Evolutionary conservation across 2,888 invertebrate species (phyloP).

Genomic region (Leucophora obtusa): DNA sequence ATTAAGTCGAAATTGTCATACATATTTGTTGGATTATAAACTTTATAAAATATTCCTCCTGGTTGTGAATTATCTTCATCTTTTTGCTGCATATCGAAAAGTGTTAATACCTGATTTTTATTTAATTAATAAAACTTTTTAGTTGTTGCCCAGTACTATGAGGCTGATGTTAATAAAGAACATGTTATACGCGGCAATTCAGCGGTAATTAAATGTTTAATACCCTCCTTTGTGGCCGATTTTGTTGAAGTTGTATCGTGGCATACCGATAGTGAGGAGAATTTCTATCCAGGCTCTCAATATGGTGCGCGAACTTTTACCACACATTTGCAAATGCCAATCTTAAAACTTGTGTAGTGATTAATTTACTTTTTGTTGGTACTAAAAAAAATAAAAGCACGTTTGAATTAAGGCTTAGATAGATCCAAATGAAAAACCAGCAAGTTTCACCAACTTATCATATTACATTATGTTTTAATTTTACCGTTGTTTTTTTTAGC

Average conservation of each 20-base stretch:
- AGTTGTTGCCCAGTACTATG: conserved; percentile 94
- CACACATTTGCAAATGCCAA: conserved; percentile 18
- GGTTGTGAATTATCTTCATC: background rate
- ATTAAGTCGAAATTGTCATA: conserved; percentile 35
- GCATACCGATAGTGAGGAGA: conserved; percentile 85
- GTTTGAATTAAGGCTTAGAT: conserved; percentile 29
- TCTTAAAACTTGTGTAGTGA: conserved; percentile 32
- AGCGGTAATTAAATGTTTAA: conserved; percentile 92
- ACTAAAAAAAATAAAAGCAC: conserved; percentile 55
- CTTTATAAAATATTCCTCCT: background rate
- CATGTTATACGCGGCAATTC: conserved; percentile 93
- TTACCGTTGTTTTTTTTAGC: background rate
- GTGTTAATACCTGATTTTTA: background rate
- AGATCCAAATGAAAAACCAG: conserved; percentile 1
- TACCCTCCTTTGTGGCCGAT: conserved; percentile 95
- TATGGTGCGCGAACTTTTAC: conserved; percentile 74
- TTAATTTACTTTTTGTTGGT: conserved; percentile 29
- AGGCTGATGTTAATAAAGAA: conserved; percentile 94
- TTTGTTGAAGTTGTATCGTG: conserved; percentile 92
- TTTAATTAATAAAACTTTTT: background rate
- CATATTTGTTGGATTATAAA: conserved; percentile 32
- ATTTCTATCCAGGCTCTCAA: conserved; percentile 77
- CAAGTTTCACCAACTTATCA: background rate
- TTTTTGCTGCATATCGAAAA: background rate
- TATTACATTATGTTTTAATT: background rate